Conservation (phyloP, 2,113 vertebrate genomes). For the Datnioides undecimradiatus region DNA sequence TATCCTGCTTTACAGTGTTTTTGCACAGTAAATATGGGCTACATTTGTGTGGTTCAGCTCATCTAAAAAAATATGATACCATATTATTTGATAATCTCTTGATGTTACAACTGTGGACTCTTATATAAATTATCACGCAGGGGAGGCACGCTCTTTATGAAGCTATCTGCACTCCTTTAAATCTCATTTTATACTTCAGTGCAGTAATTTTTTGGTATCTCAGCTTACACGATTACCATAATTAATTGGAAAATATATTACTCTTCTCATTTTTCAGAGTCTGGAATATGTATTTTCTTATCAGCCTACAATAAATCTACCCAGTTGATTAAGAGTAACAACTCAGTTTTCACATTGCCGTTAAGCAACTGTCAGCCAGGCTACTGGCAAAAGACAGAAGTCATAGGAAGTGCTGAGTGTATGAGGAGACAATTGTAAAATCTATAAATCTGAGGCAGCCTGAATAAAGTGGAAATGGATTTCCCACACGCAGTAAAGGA, state of each 20-base stretch:
- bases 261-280: neutral
- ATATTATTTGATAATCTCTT: neutral
- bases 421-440: constrained; percentile 73
- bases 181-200: neutral
- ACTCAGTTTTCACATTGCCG: constrained; percentile 25
- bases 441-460: constrained; percentile 68
- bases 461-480: constrained; percentile 75
- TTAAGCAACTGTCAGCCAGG: constrained; percentile 35
- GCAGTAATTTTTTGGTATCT: neutral
- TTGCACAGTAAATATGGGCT: constrained; percentile 36
- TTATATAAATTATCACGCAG: neutral
- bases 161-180: neutral
- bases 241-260: constrained; percentile 16
- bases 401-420: constrained; percentile 64
- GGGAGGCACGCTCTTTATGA: neutral
- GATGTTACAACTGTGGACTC: neutral
- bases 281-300: neutral
- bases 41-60: constrained; percentile 34
- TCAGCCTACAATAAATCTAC: constrained; percentile 15
- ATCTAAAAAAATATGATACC: constrained; percentile 9
- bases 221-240: neutral
- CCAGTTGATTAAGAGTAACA: constrained; percentile 32
- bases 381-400: constrained; percentile 53
- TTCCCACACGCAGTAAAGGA: constrained; percentile 70
- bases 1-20: constrained; percentile 43